Evolutionary conservation across 30 jellyfish, hydroid and myxozoan genomes (phyloP), one percentile per base, ranked within the genome.

Genomic region (Rhopilema esculentum): DNA sequence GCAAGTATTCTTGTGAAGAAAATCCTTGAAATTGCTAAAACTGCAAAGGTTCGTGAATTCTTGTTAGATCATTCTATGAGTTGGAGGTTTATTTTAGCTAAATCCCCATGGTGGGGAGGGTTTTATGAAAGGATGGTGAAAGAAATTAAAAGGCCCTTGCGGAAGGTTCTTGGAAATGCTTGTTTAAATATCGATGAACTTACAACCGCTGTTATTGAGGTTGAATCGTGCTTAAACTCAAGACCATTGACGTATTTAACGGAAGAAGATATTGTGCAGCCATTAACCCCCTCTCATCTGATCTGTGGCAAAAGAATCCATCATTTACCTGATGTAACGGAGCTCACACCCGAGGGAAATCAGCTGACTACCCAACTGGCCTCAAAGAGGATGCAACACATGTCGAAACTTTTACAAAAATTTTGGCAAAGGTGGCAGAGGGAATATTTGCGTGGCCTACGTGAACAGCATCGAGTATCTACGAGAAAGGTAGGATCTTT

Each of bases 31-130:
- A n/a, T n/a, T 27, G 9, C 50, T 1, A 82, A 50, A 19, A 17
- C 49, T 7, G 53, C 68, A n/a, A 28, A 53, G 27, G 52, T 62
- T 16, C 78, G 72, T 19, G 70, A 27, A 30, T 88, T 51, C 72
- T 29, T 88, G 15, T 2, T 28, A 18, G 48, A 27, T 22, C 33
- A 8, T 6, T 53, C 79, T 27, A 69, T 88, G 0, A 33, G 0
- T 4, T 72, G 92, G 88, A 40, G 62, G 50, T 88, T 68, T 71
- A 88, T 62, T 50, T 15, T 80, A 12, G 33, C 88, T 30, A 22
- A 19, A 17, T 28, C 90, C 50, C 87, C 93, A 0, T 88, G 97
- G 93, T 27, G 66, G 51, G 97, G 93, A 17, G 97, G 97, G 17
- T 75, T 51, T 31, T 88, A 22, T 30, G 97, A 88, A 31, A 17